Percentiles rank a stretch among this genome's conserved stretches.
These are phyloP conservation scores for Lasiommata megera DNA, from an alignment of 2,888 invertebrate species.

Conservation along the genomic window DNA sequence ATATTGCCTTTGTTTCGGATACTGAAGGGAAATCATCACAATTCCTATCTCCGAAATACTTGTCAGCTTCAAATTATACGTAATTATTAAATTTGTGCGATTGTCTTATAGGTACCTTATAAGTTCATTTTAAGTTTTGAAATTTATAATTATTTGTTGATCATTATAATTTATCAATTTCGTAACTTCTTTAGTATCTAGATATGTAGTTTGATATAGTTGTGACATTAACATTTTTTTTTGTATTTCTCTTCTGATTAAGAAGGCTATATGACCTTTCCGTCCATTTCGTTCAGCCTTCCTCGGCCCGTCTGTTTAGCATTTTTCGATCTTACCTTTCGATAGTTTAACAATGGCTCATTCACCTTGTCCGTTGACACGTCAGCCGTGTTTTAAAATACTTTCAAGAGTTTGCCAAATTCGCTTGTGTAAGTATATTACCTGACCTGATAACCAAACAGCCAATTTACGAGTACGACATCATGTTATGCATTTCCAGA, in stretches of 20 bases:
- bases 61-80: no score
- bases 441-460: background rate
- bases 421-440: background rate
- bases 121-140: no score
- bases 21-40: no score
- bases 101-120: no score
- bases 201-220: no score
- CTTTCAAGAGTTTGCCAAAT: background rate
- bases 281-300: background rate
- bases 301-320: slow-evolving; percentile 1
- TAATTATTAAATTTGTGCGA: no score
- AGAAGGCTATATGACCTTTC: background rate
- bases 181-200: no score
- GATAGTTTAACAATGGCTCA: slow-evolving; percentile 8
- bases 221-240: no score
- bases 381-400: slow-evolving; percentile 4
- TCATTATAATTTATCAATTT: no score
- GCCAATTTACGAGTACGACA: background rate
- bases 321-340: slow-evolving; percentile 6
- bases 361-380: slow-evolving; percentile 4
- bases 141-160: no score
- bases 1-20: no score
- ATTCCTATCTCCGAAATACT: no score
- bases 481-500: background rate
- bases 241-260: background rate